Percentiles rank a stretch among this genome's conserved stretches.
phyloP scores from a whole-genome alignment of 2,113 vertebrate species.

The Arvicanthis niloticus region DNA sequence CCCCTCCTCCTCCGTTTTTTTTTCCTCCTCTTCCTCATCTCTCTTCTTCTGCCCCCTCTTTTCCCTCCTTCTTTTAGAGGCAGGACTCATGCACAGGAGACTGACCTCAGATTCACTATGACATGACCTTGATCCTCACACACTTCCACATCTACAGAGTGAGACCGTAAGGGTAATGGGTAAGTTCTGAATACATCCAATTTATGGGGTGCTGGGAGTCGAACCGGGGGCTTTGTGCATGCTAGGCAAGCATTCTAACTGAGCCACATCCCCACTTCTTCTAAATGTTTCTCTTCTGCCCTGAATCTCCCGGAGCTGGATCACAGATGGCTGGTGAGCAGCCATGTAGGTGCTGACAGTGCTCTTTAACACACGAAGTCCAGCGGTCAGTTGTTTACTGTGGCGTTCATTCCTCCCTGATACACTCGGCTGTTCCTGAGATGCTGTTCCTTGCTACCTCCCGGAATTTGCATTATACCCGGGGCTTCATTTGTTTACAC shows the following conservation, averaged over 20 bases:
- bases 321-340: not conserved
- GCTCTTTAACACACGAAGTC: not conserved
- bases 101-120: not conserved
- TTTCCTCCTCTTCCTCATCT: not conserved
- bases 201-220: not conserved
- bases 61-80: not conserved
- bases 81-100: not conserved
- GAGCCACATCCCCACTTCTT: not conserved
- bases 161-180: no score
- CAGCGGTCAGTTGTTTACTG: not conserved
- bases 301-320: not conserved
- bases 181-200: not conserved
- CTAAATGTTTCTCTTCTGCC: not conserved
- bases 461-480: not conserved
- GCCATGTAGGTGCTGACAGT: not conserved
- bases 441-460: not conserved
- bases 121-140: not conserved
- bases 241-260: not conserved
- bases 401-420: not conserved
- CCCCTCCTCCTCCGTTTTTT: fast-evolving
- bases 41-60: not conserved
- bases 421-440: not conserved
- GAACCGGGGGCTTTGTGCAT: not conserved
- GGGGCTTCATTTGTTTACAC: constrained; percentile 3
- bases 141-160: not conserved